Base-by-base conservation (phyloP, 2,113 vertebrate genomes). In the Gasterosteus aculeatus region DNA sequence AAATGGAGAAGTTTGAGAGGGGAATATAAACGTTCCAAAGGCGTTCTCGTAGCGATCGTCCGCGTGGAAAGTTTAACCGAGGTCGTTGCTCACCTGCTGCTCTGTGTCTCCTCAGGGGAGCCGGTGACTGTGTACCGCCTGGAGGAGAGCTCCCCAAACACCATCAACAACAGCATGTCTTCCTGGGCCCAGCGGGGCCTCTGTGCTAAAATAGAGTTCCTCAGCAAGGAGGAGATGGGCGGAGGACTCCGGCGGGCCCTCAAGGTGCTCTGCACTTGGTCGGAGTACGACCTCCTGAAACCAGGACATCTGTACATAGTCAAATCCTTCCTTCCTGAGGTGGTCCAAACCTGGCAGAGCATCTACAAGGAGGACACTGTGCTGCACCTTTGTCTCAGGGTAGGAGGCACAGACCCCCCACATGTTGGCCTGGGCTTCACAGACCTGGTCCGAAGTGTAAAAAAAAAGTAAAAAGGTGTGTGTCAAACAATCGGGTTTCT, bases 141-240 rank as follows among this genome's bases (percentile, higher is more conserved):
- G 63, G 98, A 99, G 83, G 98, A 99, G 91, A 99, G 98, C 68
- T 99, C 98, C 38, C 98, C 97, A 62, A 97, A 90, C 91, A 99
- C 96, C 68, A 93, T 99, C 88, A 98, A 99, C 92, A 99, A 99
- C 94, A 99, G 98, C 95, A 99, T 99, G 98, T 99, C 97, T 38
- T 99, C 98, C 75, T 99, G 98, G 98, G 95, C 97, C 51, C 98
- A 99, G 33, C 92, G 96, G n/a, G 98, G 97, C 7, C 96, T 99
- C 46, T 98, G 95, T 86, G 98, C 97, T 78, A 99, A 99, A 90
- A 99, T 99, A 12, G 98, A 99, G 67, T 99, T 99, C 88, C 93
- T 99, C 78, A 99, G 98, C 92, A 99, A 99, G 88, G 98, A 99
- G 84, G 97, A 99, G 92, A 99, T 99, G 98, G 97, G 97, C 12